Percentiles rank a stretch among this genome's conserved stretches.
Conservation (phyloP, 2,888 invertebrate species). For the Tachina fera region DNA sequence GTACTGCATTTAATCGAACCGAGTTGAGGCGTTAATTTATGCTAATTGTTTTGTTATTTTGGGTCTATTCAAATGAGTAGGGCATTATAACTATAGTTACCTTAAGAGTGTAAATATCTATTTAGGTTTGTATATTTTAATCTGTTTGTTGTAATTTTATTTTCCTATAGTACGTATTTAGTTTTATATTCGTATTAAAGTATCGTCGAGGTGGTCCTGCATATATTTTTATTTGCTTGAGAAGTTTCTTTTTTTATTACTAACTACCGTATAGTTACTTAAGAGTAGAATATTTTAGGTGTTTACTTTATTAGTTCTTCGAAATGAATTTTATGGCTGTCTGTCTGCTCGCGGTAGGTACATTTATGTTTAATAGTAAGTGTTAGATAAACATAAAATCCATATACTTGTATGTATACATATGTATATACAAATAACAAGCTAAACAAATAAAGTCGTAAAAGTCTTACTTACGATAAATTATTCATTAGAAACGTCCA, state of each 20-base stretch:
- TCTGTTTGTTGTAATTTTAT: background rate
- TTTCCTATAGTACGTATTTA: background rate
- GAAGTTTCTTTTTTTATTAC: conserved; percentile 16
- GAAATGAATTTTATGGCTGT: conserved; percentile 22
- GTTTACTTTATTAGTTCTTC: conserved; percentile 52
- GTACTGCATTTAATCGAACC: conserved; percentile 40
- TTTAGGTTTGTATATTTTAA: background rate
- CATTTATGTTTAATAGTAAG: conserved; percentile 5
- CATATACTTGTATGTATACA: too few relatives aligned
- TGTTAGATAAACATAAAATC: background rate
- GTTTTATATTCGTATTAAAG: conserved; percentile 40
- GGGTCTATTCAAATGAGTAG: conserved; percentile 42
- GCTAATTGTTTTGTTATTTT: conserved; percentile 63
- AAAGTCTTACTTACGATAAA: background rate
- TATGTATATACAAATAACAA: background rate
- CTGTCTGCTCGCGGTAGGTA: conserved; percentile 5
- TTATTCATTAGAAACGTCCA: too few relatives aligned
- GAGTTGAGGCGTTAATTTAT: conserved; percentile 67
- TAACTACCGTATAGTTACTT: conserved; percentile 38
- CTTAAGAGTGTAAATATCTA: background rate
- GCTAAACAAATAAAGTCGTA: background rate
- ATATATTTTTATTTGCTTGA: conserved; percentile 19
- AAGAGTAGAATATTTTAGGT: background rate
- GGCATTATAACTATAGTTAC: background rate
- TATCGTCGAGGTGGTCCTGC: conserved; percentile 58